Percentiles rank a stretch among this genome's conserved stretches.
phyloP scores from a whole-genome alignment of 2,888 invertebrate species.

The Synanthedon formicaeformis region DNA sequence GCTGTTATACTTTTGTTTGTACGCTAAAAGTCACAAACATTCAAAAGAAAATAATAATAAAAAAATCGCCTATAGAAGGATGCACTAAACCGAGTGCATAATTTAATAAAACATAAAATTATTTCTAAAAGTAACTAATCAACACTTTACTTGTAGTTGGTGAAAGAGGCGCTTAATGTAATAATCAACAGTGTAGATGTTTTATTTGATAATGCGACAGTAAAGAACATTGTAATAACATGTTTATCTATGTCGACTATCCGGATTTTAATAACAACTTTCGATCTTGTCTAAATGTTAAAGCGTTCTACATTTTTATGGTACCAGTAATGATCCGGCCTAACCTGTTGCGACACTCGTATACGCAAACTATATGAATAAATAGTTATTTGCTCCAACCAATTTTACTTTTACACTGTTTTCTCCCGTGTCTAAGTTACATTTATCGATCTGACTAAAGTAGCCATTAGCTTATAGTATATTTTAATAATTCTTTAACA shows the following conservation, averaged over 20 bases:
- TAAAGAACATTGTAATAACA: background rate
- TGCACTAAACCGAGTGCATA: too few species aligned
- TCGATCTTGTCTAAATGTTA: constrained; percentile 20
- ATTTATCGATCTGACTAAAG: too few species aligned
- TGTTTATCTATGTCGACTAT: constrained; percentile 1
- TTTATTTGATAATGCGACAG: background rate
- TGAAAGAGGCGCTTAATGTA: too few species aligned
- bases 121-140: too few species aligned
- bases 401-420: constrained; percentile 2
- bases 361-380: background rate
- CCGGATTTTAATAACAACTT: constrained; percentile 22
- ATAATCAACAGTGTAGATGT: background rate
- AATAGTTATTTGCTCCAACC: background rate
- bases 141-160: too few species aligned
- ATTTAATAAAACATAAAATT: too few species aligned
- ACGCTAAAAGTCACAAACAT: too few species aligned
- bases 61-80: too few species aligned
- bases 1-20: too few species aligned
- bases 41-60: too few species aligned
- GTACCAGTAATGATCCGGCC: constrained; percentile 15
- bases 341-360: constrained; percentile 17
- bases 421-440: background rate
- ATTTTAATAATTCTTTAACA: too few species aligned
- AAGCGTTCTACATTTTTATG: constrained; percentile 4
- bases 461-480: too few species aligned